Conservation (phyloP, 2,888 invertebrate genomes). For the Platerodrilus igneus region DNA sequence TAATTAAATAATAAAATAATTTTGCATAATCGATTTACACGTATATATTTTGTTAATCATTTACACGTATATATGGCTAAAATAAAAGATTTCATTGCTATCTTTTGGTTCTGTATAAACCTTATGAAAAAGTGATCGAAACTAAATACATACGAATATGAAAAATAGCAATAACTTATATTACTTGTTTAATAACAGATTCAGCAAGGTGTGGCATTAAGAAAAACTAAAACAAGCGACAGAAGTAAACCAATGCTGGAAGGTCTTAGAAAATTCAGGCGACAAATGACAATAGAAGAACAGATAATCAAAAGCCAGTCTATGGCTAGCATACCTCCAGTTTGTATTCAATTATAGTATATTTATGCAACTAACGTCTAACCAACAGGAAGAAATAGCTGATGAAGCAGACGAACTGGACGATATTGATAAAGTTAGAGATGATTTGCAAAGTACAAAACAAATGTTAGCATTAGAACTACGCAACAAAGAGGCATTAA, state of each 20-base stretch:
- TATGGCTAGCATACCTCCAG: constrained; percentile 54
- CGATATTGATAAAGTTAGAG: constrained; percentile 84
- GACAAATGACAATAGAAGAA: constrained; percentile 87
- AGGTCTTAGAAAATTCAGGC: constrained; percentile 78
- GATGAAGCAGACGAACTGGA: constrained; percentile 78
- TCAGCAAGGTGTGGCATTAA: constrained; percentile 68
- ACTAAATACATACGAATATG: background rate
- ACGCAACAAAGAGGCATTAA: constrained; percentile 74
- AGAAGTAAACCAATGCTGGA: constrained; percentile 79
- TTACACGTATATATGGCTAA: too few species aligned
- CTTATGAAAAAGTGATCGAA: constrained; percentile 52
- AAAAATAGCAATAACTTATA: too few species aligned
- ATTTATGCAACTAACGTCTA: background rate
- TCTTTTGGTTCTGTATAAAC: background rate
- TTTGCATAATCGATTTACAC: too few species aligned
- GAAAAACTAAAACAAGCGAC: constrained; percentile 75
- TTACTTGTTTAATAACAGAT: too few species aligned
- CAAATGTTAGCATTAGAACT: constrained; percentile 84
- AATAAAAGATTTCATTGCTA: too few species aligned
- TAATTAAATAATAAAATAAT: too few species aligned
- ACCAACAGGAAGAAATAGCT: constrained; percentile 40
- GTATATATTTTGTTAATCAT: too few species aligned
- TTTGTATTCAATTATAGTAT: constrained; percentile 26
- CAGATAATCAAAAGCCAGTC: constrained; percentile 80
- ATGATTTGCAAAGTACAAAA: constrained; percentile 86